Base-by-base conservation (phyloP, 2,113 vertebrate genomes). In the Progne subis region DNA sequence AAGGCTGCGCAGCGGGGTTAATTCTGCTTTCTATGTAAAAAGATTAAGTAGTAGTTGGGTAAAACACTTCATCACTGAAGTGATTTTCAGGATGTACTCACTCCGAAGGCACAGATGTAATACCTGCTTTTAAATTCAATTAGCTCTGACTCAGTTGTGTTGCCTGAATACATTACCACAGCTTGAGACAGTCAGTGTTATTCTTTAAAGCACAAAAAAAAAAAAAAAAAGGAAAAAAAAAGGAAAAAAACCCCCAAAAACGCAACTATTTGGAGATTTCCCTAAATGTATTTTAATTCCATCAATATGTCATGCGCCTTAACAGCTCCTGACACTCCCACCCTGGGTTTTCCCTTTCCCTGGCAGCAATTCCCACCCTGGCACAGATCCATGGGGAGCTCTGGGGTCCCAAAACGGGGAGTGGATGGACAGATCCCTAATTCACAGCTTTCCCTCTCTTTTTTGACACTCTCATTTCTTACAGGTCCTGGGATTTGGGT, bases 71-170 rank as follows among this genome's bases (percentile, higher is more conserved):
- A 72, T 97, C 95, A 94, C 82, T 7, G 68, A 70, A 63, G 89
- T 52, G 77, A 82, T 74, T 95, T 92, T 87, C 91, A 71, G 78
- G 89, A 92, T 65, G 90, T 87, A 15, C 84, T 86, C 81, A 12
- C 96, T 97, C 95, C 5, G 55, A 97, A 94, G 95, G 97, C 96
- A 84, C 97, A 95, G 95, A 95, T 96, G 96, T 97, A 97, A 97
- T 95, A 97, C 98, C 98, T 98, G 97, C 97, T 97, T 97, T 98
- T 98, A 98, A 97, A 98, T 98, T 98, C 98, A 98, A 98, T 98
- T 98, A 98, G 97, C 96, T 94, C 97, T 91, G 96, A 97, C 97
- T 97, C 95, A 50, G 87, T 95, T 93, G 91, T 95, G 97, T 85
- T 96, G 94, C 96, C 95, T 88, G 98, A 96, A 97, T 97, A 91